These are phyloP conservation scores for Periophthalmus modestus DNA, from an alignment of 2,113 vertebrate genomes.

Conservation along the genomic window DNA sequence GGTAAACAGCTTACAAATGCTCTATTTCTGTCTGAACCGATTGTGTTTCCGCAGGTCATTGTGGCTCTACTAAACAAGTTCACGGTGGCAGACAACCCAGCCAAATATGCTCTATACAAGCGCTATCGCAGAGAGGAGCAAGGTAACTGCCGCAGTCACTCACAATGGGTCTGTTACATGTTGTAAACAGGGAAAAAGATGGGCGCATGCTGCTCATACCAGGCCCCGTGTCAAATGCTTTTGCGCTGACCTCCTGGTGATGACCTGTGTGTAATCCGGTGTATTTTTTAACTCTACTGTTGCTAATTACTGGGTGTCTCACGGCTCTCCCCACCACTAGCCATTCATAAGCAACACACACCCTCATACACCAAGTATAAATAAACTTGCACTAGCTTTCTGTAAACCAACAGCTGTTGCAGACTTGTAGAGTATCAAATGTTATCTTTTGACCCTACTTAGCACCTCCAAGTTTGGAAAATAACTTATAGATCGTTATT, in stretches of 20 bases:
- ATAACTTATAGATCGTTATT: not conserved
- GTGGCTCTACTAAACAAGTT: slow-evolving; percentile 93
- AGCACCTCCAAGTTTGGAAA: not conserved
- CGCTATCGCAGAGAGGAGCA: slow-evolving; percentile 91
- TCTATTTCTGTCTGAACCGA: not conserved
- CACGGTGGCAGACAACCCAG: slow-evolving; percentile 90
- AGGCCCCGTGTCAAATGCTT: slow-evolving; percentile 16
- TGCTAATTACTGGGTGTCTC: slow-evolving; percentile 33
- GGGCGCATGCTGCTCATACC: slow-evolving; percentile 40
- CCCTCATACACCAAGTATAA: slow-evolving; percentile 33
- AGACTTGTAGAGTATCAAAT: slow-evolving; percentile 3
- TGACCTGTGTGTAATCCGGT: slow-evolving; percentile 20
- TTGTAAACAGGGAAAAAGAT: slow-evolving; percentile 9
- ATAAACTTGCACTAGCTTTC: slow-evolving; percentile 15
- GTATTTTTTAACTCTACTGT: slow-evolving; percentile 23
- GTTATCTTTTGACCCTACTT: slow-evolving; percentile 15
- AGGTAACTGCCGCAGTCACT: slow-evolving; percentile 72
- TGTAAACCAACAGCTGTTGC: slow-evolving; percentile 53
- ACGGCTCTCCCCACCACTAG: slow-evolving; percentile 40
- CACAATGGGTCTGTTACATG: not conserved
- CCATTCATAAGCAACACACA: slow-evolving; percentile 33
- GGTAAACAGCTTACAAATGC: not conserved
- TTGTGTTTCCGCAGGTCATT: slow-evolving; percentile 81
- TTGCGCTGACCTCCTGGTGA: slow-evolving; percentile 3
- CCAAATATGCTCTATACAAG: slow-evolving; percentile 96